These are phyloP conservation scores for Micropoecilia bifurca DNA, from an alignment of 2,797 vertebrate genomes.

Conservation along the genomic window DNA sequence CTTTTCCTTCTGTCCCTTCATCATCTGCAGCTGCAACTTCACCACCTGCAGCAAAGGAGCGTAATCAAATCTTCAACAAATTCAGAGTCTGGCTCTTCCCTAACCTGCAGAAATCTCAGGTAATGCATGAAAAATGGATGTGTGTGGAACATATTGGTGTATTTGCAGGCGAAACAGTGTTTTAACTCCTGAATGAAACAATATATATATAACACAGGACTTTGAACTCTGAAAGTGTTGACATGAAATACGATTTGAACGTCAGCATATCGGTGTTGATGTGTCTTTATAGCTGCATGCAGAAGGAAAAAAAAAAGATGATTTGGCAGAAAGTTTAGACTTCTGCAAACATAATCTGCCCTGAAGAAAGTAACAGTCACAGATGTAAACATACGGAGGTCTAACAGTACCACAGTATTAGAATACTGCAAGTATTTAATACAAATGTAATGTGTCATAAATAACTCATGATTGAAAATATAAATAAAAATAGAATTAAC, in stretches of 20 bases:
- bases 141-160: neutral
- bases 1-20: slow-evolving; percentile 39
- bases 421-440: neutral
- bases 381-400: neutral
- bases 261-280: neutral
- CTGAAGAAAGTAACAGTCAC: neutral
- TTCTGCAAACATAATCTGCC: neutral
- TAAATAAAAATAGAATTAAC: neutral
- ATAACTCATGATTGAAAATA: neutral
- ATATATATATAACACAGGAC: neutral
- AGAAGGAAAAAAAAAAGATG: neutral
- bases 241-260: neutral
- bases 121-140: slow-evolving; percentile 30
- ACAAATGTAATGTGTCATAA: neutral
- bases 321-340: neutral
- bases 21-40: slow-evolving; percentile 50
- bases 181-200: neutral
- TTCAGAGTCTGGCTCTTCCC: slow-evolving; percentile 16
- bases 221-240: neutral
- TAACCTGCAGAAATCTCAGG: slow-evolving; percentile 45
- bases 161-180: neutral
- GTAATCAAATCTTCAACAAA: slow-evolving; percentile 16
- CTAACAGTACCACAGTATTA: neutral
- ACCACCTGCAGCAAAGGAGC: slow-evolving; percentile 41
- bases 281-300: neutral